Evolutionary conservation across 2,888 invertebrate species (phyloP).

Genomic region (Argyresthia goedartella): DNA sequence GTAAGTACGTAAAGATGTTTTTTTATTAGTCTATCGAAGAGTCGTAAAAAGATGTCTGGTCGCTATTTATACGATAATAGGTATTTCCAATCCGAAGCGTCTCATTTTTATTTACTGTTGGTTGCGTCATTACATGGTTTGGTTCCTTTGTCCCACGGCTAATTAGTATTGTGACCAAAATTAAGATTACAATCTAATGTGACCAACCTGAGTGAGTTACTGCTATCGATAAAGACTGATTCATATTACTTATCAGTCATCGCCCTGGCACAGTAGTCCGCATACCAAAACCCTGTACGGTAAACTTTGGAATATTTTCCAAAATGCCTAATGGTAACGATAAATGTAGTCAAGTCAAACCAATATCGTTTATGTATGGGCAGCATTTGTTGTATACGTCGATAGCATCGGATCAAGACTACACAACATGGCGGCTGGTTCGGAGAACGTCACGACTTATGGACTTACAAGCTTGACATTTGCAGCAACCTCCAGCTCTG

Average conservation of each 20-base stretch:
- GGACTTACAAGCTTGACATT: not conserved
- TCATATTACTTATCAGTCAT: not conserved
- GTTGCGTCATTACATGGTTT: not conserved
- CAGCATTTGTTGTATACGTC: not conserved
- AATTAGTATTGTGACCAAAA: not conserved
- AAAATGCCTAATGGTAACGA: too few relatives aligned
- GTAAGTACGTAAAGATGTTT: slow-evolving; percentile 14
- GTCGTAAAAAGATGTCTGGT: not conserved
- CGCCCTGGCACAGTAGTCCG: too few relatives aligned
- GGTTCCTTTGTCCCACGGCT: not conserved
- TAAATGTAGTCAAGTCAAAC: too few relatives aligned
- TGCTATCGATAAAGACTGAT: not conserved
- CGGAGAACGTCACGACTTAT: slow-evolving; percentile 2
- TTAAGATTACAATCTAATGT: too few relatives aligned
- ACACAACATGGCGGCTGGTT: slow-evolving; percentile 3
- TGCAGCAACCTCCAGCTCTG: not conserved
- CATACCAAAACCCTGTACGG: too few relatives aligned
- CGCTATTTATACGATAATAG: not conserved
- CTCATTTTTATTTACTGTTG: not conserved
- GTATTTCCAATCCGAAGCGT: not conserved
- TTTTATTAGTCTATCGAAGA: slow-evolving; percentile 10
- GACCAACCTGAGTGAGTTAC: not conserved
- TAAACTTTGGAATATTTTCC: too few relatives aligned
- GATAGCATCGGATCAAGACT: slow-evolving; percentile 21
- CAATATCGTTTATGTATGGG: too few relatives aligned